Base-by-base conservation (phyloP, 1,140 invertebrate species). In the Ctenoplectra terminalis region DNA sequence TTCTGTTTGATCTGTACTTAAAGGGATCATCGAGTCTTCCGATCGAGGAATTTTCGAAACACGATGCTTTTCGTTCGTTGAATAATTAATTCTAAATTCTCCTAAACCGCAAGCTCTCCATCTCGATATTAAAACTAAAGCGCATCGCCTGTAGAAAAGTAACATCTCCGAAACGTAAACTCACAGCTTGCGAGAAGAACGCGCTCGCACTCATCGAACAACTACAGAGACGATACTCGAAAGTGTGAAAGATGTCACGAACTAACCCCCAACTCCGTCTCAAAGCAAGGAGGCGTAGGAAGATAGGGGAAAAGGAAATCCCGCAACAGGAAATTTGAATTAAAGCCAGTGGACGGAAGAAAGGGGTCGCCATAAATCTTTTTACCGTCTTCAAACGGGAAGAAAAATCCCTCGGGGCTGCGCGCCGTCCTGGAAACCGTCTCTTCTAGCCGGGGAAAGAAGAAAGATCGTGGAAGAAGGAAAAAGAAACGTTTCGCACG, bases 281-380 rank as follows among this genome's bases (percentile, higher is more conserved):
- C 23, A 8, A 34, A 9, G 31, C n/a, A 48, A 17, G 29, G 5
- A 23, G 40, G 5, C 26, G 26, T 8, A 23, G 23, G 17, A n/a
- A 29, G 6, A 5, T 9, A 9, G 8, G 43, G 31, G 34, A 17
- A 43, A 9, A 46, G 40, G 26, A 52, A 43, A 61, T 40, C 7
- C 56, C 43, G 46, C 69, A 73, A 63, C 77, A 73, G 77, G 77
- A 80, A 73, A 80, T 80, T 80, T 63, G 77, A 80, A 80, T 80
- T 73, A 80, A 80, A 80, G 46, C 29, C 56, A 34, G 26, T 34
- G 77, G 69, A 50, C 46, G 77, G 69, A 50, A 43, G 70, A 54
- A 73, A 52, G 48, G 48, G 64, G 15, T 60, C 31, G 56, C 58
- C 58, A 73, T 80, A 80, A 80, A 80, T 80, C 77, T 80, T 73